A percentile compares a stretch with the other conserved stretches of the same genome.
Evolutionary conservation across 2,797 vertebrate genomes (phyloP).

Genomic region (Acanthurus tractus): DNA sequence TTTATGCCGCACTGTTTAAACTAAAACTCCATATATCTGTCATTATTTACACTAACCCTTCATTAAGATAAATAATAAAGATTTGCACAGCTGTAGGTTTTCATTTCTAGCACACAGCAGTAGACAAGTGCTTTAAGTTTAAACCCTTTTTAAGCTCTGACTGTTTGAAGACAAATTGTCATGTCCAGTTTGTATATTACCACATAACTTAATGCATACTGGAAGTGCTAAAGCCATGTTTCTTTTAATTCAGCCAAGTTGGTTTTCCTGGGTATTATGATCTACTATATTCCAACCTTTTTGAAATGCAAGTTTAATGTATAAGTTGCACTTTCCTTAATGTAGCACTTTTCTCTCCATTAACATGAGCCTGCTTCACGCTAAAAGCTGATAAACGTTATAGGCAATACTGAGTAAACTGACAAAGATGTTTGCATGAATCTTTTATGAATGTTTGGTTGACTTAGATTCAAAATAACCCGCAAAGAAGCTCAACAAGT

Average conservation of each 20-base stretch:
- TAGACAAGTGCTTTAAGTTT: not conserved
- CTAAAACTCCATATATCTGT: conserved; percentile 14
- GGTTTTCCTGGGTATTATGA: conserved; percentile 7
- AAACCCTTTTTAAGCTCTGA: conserved; percentile 8
- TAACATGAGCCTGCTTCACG: conserved; percentile 30
- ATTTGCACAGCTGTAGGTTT: conserved; percentile 29
- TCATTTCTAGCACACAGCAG: conserved; percentile 15
- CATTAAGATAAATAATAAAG: conserved; percentile 50
- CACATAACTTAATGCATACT: not conserved
- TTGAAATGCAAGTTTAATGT: conserved; percentile 15
- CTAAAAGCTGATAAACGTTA: conserved; percentile 27
- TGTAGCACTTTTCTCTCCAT: conserved; percentile 51
- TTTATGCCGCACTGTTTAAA: conserved; percentile 53
- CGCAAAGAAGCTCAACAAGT: conserved; percentile 9
- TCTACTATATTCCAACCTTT: conserved; percentile 28
- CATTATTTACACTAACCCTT: conserved; percentile 22
- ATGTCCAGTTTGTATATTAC: conserved; percentile 14
- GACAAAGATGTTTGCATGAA: conserved; percentile 52
- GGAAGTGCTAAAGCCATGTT: conserved; percentile 28
- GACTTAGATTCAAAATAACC: conserved; percentile 18
- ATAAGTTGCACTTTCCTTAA: conserved; percentile 48
- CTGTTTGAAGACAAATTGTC: conserved; percentile 7
- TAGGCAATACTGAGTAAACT: conserved; percentile 39
- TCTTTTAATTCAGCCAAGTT: conserved; percentile 18
- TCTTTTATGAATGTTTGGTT: conserved; percentile 63